Evolutionary conservation across 2,797 vertebrate species (phyloP).

Genomic region (Pseudochromis fuscus): DNA sequence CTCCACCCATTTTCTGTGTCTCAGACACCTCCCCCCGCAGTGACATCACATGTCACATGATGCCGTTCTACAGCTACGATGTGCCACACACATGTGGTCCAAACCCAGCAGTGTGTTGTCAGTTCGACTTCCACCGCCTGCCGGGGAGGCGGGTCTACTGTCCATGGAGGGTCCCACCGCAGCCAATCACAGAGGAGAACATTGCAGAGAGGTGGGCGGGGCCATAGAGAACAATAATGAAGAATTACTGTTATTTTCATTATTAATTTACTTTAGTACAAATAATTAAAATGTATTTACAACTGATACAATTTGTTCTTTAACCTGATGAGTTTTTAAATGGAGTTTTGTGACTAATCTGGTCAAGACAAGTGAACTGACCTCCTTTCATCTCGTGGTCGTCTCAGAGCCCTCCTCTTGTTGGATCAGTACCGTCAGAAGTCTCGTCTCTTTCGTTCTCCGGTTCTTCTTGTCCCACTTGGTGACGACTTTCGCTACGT

Average conservation of each 20-base stretch:
- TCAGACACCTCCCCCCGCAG: slow-evolving; percentile 88
- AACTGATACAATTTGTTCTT: too few species aligned
- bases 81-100: slow-evolving; percentile 96
- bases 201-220: slow-evolving; percentile 68
- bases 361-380: too few species aligned
- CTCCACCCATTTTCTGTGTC: slow-evolving; percentile 49
- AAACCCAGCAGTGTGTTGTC: slow-evolving; percentile 94
- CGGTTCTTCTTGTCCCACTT: slow-evolving; percentile 89
- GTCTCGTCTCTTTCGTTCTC: slow-evolving; percentile 91
- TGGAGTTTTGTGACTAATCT: too few species aligned
- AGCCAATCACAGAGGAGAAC: slow-evolving; percentile 90
- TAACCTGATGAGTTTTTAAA: not conserved
- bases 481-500: slow-evolving; percentile 94
- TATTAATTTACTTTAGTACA: too few species aligned
- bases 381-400: too few species aligned
- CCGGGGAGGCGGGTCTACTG: slow-evolving; percentile 90
- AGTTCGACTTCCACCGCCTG: slow-evolving; percentile 96
- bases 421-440: slow-evolving; percentile 96
- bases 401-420: slow-evolving; percentile 87
- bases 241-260: too few species aligned
- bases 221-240: not conserved
- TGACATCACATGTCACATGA: slow-evolving; percentile 97
- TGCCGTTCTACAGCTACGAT: slow-evolving; percentile 99
- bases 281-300: too few species aligned
- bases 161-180: slow-evolving; percentile 91